A percentile compares a stretch with the other conserved stretches of the same genome.
These are phyloP conservation scores for Chionomys nivalis DNA, from an alignment of 2,113 vertebrate species.

Conservation along the genomic window DNA sequence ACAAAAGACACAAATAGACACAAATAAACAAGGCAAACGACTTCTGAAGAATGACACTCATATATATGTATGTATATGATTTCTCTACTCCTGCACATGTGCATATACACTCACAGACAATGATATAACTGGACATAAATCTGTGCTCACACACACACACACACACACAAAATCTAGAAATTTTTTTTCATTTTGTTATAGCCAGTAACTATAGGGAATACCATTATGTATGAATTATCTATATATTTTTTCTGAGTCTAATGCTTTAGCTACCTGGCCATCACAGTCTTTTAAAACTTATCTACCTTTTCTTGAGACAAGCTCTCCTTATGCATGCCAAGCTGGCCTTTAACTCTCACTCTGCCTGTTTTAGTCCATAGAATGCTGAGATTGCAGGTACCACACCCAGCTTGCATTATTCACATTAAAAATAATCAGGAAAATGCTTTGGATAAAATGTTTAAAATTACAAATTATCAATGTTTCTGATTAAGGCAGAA, in stretches of 20 bases:
- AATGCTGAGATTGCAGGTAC: neutral
- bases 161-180: neutral
- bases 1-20: neutral
- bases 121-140: neutral
- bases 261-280: neutral
- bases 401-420: neutral
- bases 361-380: neutral
- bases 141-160: neutral
- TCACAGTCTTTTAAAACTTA: neutral
- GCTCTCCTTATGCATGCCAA: neutral
- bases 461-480: neutral
- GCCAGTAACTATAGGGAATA: neutral
- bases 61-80: too few relatives aligned
- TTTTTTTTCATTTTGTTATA: conserved; percentile 8
- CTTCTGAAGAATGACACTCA: neutral
- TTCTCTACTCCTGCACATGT: too few relatives aligned
- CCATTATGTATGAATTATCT: conserved; percentile 14
- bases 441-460: conserved; percentile 3
- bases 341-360: neutral
- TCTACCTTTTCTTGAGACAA: neutral
- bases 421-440: conserved; percentile 34
- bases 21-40: neutral
- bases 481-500: conserved; percentile 5
- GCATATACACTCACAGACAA: neutral
- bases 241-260: neutral